Conservation (phyloP, 1,140 invertebrate species). For the Conus ventricosus region DNA sequence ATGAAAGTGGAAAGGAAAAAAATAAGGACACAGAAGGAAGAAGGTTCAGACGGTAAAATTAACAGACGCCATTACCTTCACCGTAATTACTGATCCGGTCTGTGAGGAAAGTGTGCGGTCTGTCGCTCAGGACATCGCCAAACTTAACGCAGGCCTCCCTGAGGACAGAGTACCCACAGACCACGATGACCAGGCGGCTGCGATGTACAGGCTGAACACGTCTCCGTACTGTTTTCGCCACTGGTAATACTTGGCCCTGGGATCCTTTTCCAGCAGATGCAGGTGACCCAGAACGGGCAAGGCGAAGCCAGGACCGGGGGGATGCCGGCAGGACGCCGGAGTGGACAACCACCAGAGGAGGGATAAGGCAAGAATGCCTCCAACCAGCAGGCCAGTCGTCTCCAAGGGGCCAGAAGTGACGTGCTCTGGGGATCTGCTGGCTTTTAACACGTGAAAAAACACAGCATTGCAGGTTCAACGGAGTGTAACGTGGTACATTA, state of each 20-base stretch:
- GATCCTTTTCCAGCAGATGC: conserved; percentile 37
- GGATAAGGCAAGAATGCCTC: background rate
- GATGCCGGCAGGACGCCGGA: background rate
- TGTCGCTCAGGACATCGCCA: conserved; percentile 38
- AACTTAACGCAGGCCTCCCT: conserved; percentile 48
- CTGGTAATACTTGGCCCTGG: conserved; percentile 10
- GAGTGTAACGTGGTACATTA: no score
- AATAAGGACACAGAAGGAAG: no score
- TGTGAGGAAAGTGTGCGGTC: conserved; percentile 9
- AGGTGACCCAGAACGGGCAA: conserved; percentile 48
- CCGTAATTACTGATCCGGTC: background rate
- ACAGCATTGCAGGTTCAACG: no score
- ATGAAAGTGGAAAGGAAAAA: background rate
- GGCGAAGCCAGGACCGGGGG: conserved; percentile 17
- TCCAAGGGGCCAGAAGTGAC: no score
- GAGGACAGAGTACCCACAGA: conserved; percentile 46
- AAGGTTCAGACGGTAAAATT: no score
- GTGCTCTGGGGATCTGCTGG: no score
- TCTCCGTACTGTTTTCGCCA: conserved; percentile 19
- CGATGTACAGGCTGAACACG: conserved; percentile 41
- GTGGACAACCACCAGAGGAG: background rate
- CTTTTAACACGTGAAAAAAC: no score
- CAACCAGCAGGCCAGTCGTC: no score
- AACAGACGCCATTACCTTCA: background rate
- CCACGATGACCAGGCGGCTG: conserved; percentile 36